Base-by-base conservation (phyloP, 2,888 invertebrate species). In the Hylaea fasciaria region DNA sequence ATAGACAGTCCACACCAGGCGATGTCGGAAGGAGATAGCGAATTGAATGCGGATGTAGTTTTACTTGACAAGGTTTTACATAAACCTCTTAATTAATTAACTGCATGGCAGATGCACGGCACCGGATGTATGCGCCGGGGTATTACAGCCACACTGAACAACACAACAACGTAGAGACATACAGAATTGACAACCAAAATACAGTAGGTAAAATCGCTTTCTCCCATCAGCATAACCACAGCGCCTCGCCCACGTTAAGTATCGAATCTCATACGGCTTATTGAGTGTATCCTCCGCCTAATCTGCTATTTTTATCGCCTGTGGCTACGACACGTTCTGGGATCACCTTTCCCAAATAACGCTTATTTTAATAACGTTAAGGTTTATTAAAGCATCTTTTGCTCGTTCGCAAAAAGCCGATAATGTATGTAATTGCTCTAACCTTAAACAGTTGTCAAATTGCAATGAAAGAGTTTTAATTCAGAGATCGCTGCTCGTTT, bases 231-330 rank as follows among this genome's bases (percentile, higher is more conserved):
- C 22, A 2, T 52, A 22, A 12, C 11, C 39, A 22, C 37, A 13
- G 17, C 17, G 16, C 14, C 7, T 2, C 40, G n/a, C 41, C 41
- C n/a, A 43, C 43, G 48, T 48, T 43, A 41, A 43, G 41, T 43
- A 56, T 56, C 48, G 12, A 35, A 56, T 56, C 48, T 48, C 17
- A 49, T 39, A 43, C 22, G 43, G 55, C 37, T 41, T 56, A 56
- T 43, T n/a, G 48, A 43, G 48, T 43, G 48, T 51, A 43, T 51
- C 51, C 32, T 48, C 48, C 35, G 0, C 17, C 11, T 43, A 48
- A 56, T 48, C 40, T 9, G 48, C 32, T 5, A 35, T 50, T 56
- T 51, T 43, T 43, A 43, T 29, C 43, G 16, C 41, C 14, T 41
- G 16, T 51, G 40, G 5, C 51, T 5, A 22, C 16, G 14, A 12